Evolutionary conservation across 2,888 invertebrate genomes (phyloP), one percentile per base, ranked within the genome.

Genomic region (Melanotus villosus): DNA sequence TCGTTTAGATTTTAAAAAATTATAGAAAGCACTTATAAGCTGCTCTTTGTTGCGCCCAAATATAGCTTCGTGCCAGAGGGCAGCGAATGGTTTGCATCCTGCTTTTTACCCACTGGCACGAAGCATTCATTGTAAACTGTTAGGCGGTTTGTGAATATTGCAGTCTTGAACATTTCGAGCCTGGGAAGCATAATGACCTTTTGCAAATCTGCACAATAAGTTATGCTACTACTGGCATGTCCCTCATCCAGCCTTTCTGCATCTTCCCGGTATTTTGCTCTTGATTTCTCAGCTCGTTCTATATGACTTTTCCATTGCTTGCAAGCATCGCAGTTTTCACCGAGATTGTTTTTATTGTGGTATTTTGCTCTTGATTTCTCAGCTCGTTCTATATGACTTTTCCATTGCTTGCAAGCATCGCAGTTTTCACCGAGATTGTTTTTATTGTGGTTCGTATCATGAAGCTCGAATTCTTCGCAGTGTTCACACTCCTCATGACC

Each of bases 401-500:
- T 56, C 18, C 56, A 56, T 26, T 23, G 23, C 14, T 30, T 52
- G 16, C 30, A 26, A 5, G 9, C 14, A 5, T 52, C 52, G 12
- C 34, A 34, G 10, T 34, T 34, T 9, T 56, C 18, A n/a, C 18
- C 34, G 18, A 34, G 2, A 18, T 56, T 56, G 5, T 52, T 14
- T 32, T 52, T 52, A 26, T 5, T 52, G 9, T 56, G 56, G 16
- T 30, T 38, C 1, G 38, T 14, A 2, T 36, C n/a, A n/a, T 38
- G 38, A n/a, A 12, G 5, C 5, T 38, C 12, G 12, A 12, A 12
- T 38, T 1, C 12, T 12, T 38, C 38, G 6, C 38, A 38, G 12
- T 2, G 10, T 7, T 5, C 16, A 41, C 71, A 73, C 57, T 73
- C 71, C 43, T 73, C 69, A 58, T 71, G 60, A 9, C 67, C 64